phyloP scores from a whole-genome alignment of 1,140 invertebrate species.

The Prorops nasuta region DNA sequence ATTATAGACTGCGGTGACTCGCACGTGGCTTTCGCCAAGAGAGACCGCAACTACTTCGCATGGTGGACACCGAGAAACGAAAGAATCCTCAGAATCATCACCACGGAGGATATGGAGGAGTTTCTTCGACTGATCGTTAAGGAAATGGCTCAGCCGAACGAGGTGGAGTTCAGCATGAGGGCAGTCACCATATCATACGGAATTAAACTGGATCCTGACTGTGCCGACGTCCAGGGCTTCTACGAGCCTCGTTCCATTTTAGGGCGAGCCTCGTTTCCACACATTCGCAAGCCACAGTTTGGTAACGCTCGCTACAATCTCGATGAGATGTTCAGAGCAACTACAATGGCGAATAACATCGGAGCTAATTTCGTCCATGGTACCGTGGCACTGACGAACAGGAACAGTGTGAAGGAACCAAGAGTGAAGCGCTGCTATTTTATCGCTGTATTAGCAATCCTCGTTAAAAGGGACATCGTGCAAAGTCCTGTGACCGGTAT shows the following conservation, averaged over 20 bases:
- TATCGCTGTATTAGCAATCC: conserved; percentile 37
- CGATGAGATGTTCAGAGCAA: conserved; percentile 32
- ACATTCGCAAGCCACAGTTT: conserved; percentile 33
- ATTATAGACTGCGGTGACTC: conserved; percentile 34
- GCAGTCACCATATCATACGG: conserved; percentile 46
- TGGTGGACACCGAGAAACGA: conserved; percentile 42
- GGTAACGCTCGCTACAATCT: conserved; percentile 24
- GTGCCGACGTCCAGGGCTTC: conserved; percentile 33
- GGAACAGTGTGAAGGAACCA: conserved; percentile 38
- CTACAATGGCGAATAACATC: conserved; percentile 14
- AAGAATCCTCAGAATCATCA: conserved; percentile 41
- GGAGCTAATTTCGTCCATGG: conserved; percentile 42
- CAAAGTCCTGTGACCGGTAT: conserved; percentile 38
- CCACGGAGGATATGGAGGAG: conserved; percentile 32
- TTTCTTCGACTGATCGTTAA: conserved; percentile 40
- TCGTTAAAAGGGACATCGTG: conserved; percentile 47
- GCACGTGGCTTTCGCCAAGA: conserved; percentile 43
- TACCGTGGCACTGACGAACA: conserved; percentile 29
- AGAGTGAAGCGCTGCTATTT: conserved; percentile 48
- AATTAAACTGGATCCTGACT: conserved; percentile 39
- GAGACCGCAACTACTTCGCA: conserved; percentile 32
- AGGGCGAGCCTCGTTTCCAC: conserved; percentile 28
- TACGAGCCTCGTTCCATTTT: conserved; percentile 27
- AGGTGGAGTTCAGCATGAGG: conserved; percentile 28
- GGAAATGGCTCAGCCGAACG: conserved; percentile 25